A percentile compares a stretch with the other conserved stretches of the same genome.
These are phyloP conservation scores for Papilio dardanus DNA, from an alignment of 1,140 invertebrate species.

Conservation along the genomic window DNA sequence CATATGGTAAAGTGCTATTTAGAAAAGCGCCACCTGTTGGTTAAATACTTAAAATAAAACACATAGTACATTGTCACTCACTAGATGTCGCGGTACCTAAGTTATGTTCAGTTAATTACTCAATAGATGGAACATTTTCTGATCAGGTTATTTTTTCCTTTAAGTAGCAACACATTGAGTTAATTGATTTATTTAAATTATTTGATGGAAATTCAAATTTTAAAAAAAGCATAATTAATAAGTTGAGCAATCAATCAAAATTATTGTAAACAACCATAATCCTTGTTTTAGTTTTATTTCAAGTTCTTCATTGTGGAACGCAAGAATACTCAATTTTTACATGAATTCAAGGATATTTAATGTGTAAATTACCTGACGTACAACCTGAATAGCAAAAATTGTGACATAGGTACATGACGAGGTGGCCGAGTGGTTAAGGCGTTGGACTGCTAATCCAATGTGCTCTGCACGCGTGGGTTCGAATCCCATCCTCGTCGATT, in stretches of 20 bases:
- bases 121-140: background rate
- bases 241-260: no score
- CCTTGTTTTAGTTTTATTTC: background rate
- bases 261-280: background rate
- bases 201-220: background rate
- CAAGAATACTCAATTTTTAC: background rate
- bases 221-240: no score
- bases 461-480: slow-evolving; percentile 91
- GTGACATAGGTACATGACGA: slow-evolving; percentile 82
- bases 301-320: background rate
- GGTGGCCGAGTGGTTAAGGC: slow-evolving; percentile 95
- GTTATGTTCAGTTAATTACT: background rate
- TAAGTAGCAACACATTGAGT: background rate
- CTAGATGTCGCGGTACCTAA: background rate
- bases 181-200: background rate
- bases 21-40: background rate
- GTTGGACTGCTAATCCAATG: slow-evolving; percentile 91
- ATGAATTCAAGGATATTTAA: background rate
- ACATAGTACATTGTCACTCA: background rate
- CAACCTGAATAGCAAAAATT: slow-evolving; percentile 50
- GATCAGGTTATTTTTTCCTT: background rate
- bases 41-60: background rate
- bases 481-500: slow-evolving; percentile 92
- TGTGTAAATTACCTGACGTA: slow-evolving; percentile 52
- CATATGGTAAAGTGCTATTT: no score